Evolutionary conservation across 2,888 invertebrate species (phyloP).

Genomic region (Sepioteuthis lessoniana): DNA sequence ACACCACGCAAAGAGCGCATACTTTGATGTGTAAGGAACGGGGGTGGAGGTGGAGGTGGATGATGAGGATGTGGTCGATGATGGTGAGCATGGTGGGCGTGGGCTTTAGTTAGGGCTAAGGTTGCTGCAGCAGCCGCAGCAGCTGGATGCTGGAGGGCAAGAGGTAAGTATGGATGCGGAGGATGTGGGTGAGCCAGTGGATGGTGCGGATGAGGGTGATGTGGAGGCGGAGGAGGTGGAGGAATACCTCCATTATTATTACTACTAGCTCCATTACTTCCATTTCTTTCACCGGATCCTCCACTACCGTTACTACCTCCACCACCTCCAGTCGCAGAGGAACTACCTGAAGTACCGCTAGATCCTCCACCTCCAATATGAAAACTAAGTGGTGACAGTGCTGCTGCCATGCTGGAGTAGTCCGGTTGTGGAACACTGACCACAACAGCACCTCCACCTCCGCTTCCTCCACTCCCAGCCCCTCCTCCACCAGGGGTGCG

Average conservation of each 20-base stretch:
- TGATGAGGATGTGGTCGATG: conserved; percentile 12
- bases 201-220: neutral
- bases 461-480: neutral
- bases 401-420: conserved; percentile 4
- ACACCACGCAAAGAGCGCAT: conserved; percentile 12
- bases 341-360: neutral
- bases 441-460: conserved; percentile 34
- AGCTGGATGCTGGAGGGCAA: conserved; percentile 6
- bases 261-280: neutral
- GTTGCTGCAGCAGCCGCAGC: neutral
- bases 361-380: neutral
- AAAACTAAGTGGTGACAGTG: neutral
- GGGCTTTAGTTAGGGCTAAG: neutral
- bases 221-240: neutral
- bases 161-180: conserved; percentile 1
- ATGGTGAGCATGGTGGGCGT: neutral
- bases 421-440: conserved; percentile 18
- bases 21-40: conserved; percentile 1
- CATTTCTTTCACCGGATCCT: conserved; percentile 33
- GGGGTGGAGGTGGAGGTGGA: neutral
- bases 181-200: conserved; percentile 14
- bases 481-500: neutral
- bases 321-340: neutral
- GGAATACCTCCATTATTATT: neutral
- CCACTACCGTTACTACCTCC: conserved; percentile 21